phyloP scores from a whole-genome alignment of 2,888 invertebrate species.

The Euphydryas editha region DNA sequence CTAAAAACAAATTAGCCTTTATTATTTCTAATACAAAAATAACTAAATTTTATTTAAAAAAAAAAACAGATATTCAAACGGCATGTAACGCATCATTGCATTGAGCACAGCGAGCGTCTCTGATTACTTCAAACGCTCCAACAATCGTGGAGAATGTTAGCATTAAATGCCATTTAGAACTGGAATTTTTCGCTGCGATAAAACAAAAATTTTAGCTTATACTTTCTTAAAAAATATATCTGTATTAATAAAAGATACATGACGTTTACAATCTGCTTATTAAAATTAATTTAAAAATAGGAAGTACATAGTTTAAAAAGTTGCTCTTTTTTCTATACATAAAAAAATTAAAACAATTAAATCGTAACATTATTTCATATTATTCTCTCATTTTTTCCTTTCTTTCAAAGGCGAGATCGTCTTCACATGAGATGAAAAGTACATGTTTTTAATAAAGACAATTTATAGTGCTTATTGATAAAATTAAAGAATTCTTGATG shows the following conservation, averaged over 20 bases:
- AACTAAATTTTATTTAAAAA: slow-evolving; percentile 2
- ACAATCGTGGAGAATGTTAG: slow-evolving; percentile 27
- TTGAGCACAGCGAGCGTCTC: slow-evolving; percentile 28
- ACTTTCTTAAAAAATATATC: background rate
- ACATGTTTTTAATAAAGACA: too few species aligned
- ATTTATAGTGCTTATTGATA: background rate
- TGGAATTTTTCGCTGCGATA: slow-evolving; percentile 15
- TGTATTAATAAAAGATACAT: too few species aligned
- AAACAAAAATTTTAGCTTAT: background rate
- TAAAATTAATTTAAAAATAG: too few species aligned
- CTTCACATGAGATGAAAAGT: too few species aligned
- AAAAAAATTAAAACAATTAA: too few species aligned
- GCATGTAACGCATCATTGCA: slow-evolving; percentile 26
- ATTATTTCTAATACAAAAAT: slow-evolving; percentile 1
- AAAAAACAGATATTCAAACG: slow-evolving; percentile 22
- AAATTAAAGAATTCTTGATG: background rate
- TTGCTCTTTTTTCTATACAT: too few species aligned
- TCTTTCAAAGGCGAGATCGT: too few species aligned
- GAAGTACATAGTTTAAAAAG: too few species aligned
- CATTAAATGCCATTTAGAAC: slow-evolving; percentile 23
- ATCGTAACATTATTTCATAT: too few species aligned
- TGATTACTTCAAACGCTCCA: slow-evolving; percentile 30
- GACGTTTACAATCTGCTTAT: too few species aligned
- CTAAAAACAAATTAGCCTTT: too few species aligned
- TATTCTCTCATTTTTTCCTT: too few species aligned